Evolutionary conservation across 2,888 invertebrate genomes (phyloP).

Genomic region (Caenorhabditis angaria): DNA sequence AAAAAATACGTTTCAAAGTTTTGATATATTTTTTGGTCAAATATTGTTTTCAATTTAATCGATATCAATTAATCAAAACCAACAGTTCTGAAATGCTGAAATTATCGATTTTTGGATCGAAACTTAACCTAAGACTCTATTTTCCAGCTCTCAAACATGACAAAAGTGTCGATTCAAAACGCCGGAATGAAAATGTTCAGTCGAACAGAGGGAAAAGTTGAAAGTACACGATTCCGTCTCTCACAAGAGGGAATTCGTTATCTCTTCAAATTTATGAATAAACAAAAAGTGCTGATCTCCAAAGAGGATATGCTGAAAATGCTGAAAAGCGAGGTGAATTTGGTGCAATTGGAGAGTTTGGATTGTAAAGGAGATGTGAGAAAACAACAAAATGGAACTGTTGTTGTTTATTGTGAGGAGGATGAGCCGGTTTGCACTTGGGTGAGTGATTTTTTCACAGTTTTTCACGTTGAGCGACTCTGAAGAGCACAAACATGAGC

Average conservation of each 20-base stretch:
- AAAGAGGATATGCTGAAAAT: slow-evolving; percentile 54
- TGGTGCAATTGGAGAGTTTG: slow-evolving; percentile 52
- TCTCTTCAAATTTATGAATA: slow-evolving; percentile 52
- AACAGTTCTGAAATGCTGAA: too few relatives aligned
- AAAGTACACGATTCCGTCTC: slow-evolving; percentile 52
- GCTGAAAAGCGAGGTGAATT: slow-evolving; percentile 50
- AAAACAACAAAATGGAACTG: slow-evolving; percentile 48
- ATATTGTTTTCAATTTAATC: too few relatives aligned
- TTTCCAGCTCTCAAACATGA: slow-evolving; percentile 76
- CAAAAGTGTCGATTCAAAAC: slow-evolving; percentile 83
- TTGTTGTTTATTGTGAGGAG: slow-evolving; percentile 55
- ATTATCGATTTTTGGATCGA: too few relatives aligned
- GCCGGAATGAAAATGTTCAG: slow-evolving; percentile 95
- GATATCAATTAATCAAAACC: too few relatives aligned
- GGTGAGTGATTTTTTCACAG: too few relatives aligned
- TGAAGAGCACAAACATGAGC: too few relatives aligned
- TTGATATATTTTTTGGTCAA: too few relatives aligned
- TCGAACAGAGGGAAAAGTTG: slow-evolving; percentile 79
- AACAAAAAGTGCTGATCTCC: slow-evolving; percentile 53
- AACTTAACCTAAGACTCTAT: neutral
- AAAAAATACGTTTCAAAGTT: too few relatives aligned
- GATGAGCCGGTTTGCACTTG: slow-evolving; percentile 60
- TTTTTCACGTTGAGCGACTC: too few relatives aligned
- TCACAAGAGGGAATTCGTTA: slow-evolving; percentile 59
- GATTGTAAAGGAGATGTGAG: slow-evolving; percentile 45